Evolutionary conservation across 1,140 invertebrate species (phyloP).

Genomic region (Aphelinus atriplicis): DNA sequence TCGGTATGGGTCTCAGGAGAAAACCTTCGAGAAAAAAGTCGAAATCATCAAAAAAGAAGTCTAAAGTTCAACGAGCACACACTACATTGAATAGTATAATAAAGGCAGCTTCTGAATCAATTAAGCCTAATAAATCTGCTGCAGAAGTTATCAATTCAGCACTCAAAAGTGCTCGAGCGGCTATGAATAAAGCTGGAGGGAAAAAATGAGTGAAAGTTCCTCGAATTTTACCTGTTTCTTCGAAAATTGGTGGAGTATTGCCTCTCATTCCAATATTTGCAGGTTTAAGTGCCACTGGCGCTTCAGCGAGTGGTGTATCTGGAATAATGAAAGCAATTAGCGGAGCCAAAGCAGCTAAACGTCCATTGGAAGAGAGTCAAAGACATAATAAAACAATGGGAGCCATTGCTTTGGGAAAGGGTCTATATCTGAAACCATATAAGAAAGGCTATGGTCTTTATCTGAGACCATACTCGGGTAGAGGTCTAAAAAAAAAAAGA

Average conservation of each 20-base stretch:
- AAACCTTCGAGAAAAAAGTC: no score
- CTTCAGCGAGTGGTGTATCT: slow-evolving; percentile 1
- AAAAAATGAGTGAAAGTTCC: slow-evolving; percentile 6
- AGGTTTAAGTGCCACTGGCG: slow-evolving; percentile 8
- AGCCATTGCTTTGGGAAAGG: not conserved
- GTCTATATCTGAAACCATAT: not conserved
- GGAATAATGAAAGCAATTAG: not conserved
- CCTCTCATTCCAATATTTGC: slow-evolving; percentile 25
- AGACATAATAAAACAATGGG: slow-evolving; percentile 54
- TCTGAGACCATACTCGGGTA: not conserved
- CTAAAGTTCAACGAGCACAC: no score
- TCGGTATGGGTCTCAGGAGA: slow-evolving; percentile 49
- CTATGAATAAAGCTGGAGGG: slow-evolving; percentile 24
- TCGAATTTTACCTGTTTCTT: slow-evolving; percentile 24
- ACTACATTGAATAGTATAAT: no score
- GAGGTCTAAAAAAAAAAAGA: slow-evolving; percentile 14
- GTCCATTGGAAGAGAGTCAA: slow-evolving; percentile 48
- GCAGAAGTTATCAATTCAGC: no score
- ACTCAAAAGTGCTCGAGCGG: not conserved
- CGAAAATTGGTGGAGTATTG: slow-evolving; percentile 25
- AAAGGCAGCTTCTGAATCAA: no score
- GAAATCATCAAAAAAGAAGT: no score
- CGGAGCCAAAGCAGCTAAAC: slow-evolving; percentile 33
- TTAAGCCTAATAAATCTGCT: no score
- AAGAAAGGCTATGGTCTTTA: not conserved